These are phyloP conservation scores for Stegophylla sp. DNA, from an alignment of 2,888 invertebrate genomes.

Conservation along the genomic window DNA sequence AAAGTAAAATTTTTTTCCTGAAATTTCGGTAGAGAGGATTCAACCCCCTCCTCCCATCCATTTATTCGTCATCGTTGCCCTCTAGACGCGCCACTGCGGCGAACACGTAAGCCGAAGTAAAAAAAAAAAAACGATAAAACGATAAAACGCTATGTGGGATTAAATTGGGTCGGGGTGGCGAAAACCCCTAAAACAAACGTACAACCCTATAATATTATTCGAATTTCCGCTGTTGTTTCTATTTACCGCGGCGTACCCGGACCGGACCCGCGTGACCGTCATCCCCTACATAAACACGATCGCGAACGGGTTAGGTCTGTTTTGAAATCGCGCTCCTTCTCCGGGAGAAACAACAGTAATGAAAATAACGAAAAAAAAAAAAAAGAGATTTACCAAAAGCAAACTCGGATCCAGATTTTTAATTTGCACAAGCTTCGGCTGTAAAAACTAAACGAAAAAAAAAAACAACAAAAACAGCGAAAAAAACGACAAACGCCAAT, in stretches of 20 bases:
- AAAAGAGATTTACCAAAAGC: conserved; percentile 27
- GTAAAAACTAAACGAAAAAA: conserved; percentile 12
- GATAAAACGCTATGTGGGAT: too few relatives aligned
- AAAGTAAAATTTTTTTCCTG: too few relatives aligned
- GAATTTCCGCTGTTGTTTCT: not conserved
- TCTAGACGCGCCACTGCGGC: too few relatives aligned
- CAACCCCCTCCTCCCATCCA: too few relatives aligned
- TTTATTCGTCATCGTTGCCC: too few relatives aligned
- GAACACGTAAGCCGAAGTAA: too few relatives aligned
- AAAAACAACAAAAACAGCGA: not conserved
- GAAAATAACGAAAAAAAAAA: not conserved
- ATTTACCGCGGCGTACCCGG: not conserved
- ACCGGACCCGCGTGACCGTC: not conserved
- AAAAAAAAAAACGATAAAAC: too few relatives aligned
- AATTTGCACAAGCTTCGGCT: conserved; percentile 24
- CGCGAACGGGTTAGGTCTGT: conserved; percentile 28
- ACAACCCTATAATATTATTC: too few relatives aligned
- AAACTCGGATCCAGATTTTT: conserved; percentile 8
- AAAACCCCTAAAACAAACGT: too few relatives aligned
- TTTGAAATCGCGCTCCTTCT: conserved; percentile 34
- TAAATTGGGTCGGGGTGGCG: too few relatives aligned
- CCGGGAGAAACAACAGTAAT: not conserved
- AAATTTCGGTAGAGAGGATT: too few relatives aligned
- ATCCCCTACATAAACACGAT: conserved; percentile 29
- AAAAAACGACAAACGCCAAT: conserved; percentile 10